Conservation (phyloP, 1,140 invertebrate species). For the Akabosia matsudoensis region DNA sequence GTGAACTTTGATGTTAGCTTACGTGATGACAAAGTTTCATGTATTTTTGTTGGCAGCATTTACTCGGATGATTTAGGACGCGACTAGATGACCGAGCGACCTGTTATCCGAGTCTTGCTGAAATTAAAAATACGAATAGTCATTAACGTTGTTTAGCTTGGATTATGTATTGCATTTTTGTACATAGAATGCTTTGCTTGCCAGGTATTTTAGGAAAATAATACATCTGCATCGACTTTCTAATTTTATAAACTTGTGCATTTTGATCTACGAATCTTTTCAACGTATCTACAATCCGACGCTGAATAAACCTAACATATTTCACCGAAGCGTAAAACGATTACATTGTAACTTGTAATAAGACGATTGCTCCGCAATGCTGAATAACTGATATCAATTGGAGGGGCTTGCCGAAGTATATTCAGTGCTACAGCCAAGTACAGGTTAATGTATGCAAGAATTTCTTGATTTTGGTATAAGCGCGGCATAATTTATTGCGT, state of each 20-base stretch:
- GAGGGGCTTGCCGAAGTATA: too few relatives aligned
- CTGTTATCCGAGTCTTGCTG: neutral
- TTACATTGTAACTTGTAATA: neutral
- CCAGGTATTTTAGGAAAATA: neutral
- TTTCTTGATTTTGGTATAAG: too few relatives aligned
- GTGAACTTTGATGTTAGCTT: too few relatives aligned
- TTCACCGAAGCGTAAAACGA: neutral
- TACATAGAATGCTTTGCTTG: neutral
- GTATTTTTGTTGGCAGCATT: neutral
- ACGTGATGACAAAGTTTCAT: neutral
- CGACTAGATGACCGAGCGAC: slow-evolving; percentile 20
- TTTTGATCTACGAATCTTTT: too few relatives aligned
- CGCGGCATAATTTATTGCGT: too few relatives aligned
- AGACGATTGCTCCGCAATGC: too few relatives aligned
- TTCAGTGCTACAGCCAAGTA: too few relatives aligned
- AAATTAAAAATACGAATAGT: neutral
- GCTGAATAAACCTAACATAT: too few relatives aligned
- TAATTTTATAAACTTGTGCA: neutral
- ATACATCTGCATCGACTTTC: neutral
- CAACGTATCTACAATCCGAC: too few relatives aligned
- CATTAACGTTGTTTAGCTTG: neutral
- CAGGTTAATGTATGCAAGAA: too few relatives aligned
- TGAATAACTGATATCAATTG: too few relatives aligned
- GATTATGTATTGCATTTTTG: neutral
- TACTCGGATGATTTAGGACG: neutral